These are phyloP conservation scores for Todiramphus saurophagus DNA, from an alignment of 2,113 vertebrate genomes.

Conservation along the genomic window DNA sequence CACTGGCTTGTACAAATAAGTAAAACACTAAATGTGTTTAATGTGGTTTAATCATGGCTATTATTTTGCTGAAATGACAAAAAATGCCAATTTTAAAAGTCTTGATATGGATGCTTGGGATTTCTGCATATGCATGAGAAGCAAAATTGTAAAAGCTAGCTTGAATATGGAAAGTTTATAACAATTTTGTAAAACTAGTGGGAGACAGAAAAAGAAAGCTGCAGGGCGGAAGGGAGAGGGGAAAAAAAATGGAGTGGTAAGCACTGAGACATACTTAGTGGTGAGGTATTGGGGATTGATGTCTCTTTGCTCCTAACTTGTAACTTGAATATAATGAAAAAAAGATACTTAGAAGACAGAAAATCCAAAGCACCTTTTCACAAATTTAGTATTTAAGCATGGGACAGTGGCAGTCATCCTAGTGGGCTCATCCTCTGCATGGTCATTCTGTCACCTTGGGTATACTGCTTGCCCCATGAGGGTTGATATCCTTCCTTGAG, in stretches of 20 bases:
- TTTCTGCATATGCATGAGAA: not conserved
- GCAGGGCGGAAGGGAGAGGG: not conserved
- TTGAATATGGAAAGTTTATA: not conserved
- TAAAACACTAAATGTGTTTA: not conserved
- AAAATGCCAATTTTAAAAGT: not conserved
- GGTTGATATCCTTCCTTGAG: not conserved
- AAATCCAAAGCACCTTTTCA: not conserved
- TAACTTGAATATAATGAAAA: not conserved
- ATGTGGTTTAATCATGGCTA: not conserved
- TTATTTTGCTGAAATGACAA: not conserved
- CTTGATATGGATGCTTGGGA: not conserved
- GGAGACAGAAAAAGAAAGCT: not conserved
- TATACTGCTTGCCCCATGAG: not conserved
- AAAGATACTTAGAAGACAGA: not conserved
- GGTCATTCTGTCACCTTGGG: not conserved
- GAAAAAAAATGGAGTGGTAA: not conserved
- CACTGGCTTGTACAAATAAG: not conserved
- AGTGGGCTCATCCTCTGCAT: not conserved
- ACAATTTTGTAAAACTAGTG: not conserved
- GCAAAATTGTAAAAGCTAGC: not conserved
- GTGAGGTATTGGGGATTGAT: not conserved
- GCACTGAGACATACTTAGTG: not conserved
- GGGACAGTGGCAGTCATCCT: not conserved
- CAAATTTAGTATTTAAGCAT: not conserved
- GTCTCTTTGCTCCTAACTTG: not conserved